Percentiles rank a stretch among this genome's conserved stretches.
Evolutionary conservation across 1,140 invertebrate species (phyloP).

Genomic region (Orussus abietinus): DNA sequence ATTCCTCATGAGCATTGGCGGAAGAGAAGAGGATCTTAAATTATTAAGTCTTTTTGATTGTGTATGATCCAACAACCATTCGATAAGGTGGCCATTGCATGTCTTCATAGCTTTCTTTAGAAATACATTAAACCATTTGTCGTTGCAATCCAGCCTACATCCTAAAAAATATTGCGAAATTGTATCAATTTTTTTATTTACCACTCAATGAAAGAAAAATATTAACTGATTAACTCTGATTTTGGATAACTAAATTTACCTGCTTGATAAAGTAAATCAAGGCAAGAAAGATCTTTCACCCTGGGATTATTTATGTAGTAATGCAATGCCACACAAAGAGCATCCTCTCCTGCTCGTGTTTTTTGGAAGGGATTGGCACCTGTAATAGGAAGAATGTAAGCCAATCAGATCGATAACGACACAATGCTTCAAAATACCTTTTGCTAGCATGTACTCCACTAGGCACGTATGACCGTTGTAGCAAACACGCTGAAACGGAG

Average conservation of each 20-base stretch:
- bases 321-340: slow-evolving; percentile 24
- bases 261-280: slow-evolving; percentile 19
- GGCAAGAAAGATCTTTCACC: slow-evolving; percentile 15
- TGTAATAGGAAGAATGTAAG: slow-evolving; percentile 9
- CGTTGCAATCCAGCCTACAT: slow-evolving; percentile 13
- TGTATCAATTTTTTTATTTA: slow-evolving; percentile 2
- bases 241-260: slow-evolving; percentile 16
- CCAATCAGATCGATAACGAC: slow-evolving; percentile 1
- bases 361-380: slow-evolving; percentile 27
- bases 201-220: neutral
- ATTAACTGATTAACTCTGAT: too few species aligned
- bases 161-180: slow-evolving; percentile 14
- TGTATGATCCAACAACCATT: slow-evolving; percentile 25
- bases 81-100: slow-evolving; percentile 16
- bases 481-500: slow-evolving; percentile 31
- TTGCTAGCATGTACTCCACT: slow-evolving; percentile 26
- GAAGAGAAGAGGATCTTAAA: slow-evolving; percentile 13
- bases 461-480: slow-evolving; percentile 20
- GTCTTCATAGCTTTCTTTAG: slow-evolving; percentile 17
- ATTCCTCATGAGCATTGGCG: too few species aligned
- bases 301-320: slow-evolving; percentile 21
- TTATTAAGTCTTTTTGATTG: neutral
- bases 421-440: slow-evolving; percentile 19
- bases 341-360: slow-evolving; percentile 24
- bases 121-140: slow-evolving; percentile 22